phyloP scores from a whole-genome alignment of 2,888 invertebrate species.

The Rhagonycha lutea region DNA sequence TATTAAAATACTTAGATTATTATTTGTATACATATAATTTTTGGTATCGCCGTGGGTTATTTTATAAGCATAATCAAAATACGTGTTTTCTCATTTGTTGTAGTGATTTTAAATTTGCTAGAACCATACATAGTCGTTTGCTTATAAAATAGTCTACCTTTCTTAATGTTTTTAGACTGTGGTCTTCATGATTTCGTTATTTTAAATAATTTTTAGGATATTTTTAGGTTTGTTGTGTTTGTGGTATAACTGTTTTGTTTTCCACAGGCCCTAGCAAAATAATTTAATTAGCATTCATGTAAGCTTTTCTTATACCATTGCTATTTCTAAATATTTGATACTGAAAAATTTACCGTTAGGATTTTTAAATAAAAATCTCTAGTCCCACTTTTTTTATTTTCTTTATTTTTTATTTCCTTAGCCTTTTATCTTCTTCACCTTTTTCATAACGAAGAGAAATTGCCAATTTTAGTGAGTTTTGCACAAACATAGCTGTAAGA shows the following conservation, averaged over 20 bases:
- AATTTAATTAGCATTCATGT: slow-evolving; percentile 56
- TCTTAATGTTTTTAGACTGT: slow-evolving; percentile 45
- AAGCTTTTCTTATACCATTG: slow-evolving; percentile 60
- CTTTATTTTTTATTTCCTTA: slow-evolving; percentile 36
- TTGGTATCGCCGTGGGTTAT: slow-evolving; percentile 41
- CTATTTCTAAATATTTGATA: slow-evolving; percentile 58
- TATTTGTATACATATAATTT: slow-evolving; percentile 28
- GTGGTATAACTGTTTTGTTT: slow-evolving; percentile 10
- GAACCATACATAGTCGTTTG: slow-evolving; percentile 22
- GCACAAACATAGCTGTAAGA: slow-evolving; percentile 42
- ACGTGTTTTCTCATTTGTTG: slow-evolving; percentile 24
- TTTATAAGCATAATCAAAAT: slow-evolving; percentile 41
- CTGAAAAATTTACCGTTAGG: slow-evolving; percentile 63
- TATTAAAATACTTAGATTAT: slow-evolving; percentile 16
- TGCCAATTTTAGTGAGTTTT: slow-evolving; percentile 35
- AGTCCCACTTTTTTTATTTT: slow-evolving; percentile 63
- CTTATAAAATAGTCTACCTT: slow-evolving; percentile 43
- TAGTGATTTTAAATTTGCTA: slow-evolving; percentile 26
- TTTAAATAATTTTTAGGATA: slow-evolving; percentile 47
- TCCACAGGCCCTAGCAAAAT: slow-evolving; percentile 12
- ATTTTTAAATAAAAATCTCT: slow-evolving; percentile 64
- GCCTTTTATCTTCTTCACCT: slow-evolving; percentile 12
- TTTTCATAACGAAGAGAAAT: slow-evolving; percentile 33
- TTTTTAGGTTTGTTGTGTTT: slow-evolving; percentile 33
- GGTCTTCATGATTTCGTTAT: slow-evolving; percentile 49